Evolutionary conservation across 2,797 vertebrate genomes (phyloP), one percentile per base, ranked within the genome.

Genomic region (Alfaro cultratus): DNA sequence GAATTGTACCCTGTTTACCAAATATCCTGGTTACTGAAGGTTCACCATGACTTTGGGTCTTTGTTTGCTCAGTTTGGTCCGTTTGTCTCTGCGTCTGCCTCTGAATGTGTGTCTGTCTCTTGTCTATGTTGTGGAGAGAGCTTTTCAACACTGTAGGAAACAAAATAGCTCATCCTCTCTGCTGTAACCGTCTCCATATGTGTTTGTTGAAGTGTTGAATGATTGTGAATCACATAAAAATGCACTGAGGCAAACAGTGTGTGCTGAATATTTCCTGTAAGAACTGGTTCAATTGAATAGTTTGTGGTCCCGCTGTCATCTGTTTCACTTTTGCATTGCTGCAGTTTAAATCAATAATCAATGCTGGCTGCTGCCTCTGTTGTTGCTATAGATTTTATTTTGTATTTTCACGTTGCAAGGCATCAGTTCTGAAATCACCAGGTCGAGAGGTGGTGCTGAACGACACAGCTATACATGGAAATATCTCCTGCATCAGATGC

Each of bases 231-330:
- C 84, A 85, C 87, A 84, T 88, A 74, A 36, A 53, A 81, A 88
- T 84, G 88, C 73, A 90, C 81, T 83, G 85, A 87, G 85, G 83
- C 87, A 81, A 87, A 92, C 91, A 87, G 90, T 80, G 80, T 92
- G 87, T 90, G 87, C 85, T 92, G 76, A 90, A 87, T 93, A 92
- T 91, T 92, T 87, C 85, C 91, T 93, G 90, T 95, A 89, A 94
- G 86, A 90, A 83, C 86, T 82, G 74, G 82, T 83, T 90, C 84
- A 43, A 85, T 87, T 23, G 46, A 73, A 51, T 51, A 47, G 31
- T 55, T n/a, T 80, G 86, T 87, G 91, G 83, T 93, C 93, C 89
- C 89, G 85, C 85, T 90, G 18, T 89, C 93, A 88, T 86, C 74
- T 76, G 80, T 90, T 93, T 91, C 85, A 88, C 74, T 88, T 41